Conservation (phyloP, 2,113 vertebrate genomes). For the Bungarus multicinctus region DNA sequence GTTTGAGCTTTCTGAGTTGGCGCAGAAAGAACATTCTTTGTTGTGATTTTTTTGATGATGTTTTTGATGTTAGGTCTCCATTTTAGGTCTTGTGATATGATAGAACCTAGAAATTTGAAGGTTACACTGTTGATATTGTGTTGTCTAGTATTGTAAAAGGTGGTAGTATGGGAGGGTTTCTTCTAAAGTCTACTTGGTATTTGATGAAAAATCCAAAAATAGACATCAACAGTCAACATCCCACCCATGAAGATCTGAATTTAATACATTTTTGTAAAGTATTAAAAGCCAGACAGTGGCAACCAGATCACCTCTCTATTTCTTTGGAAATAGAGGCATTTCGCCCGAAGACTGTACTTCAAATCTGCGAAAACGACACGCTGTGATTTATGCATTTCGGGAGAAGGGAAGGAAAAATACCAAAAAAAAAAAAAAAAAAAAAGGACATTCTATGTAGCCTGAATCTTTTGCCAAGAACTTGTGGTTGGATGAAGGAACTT, state of each 20-base stretch:
- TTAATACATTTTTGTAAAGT: slow-evolving; percentile 24
- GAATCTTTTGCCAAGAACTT: slow-evolving; percentile 65
- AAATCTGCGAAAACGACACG: slow-evolving; percentile 63
- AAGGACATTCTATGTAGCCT: slow-evolving; percentile 69
- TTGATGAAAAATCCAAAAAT: neutral
- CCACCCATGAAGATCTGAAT: slow-evolving; percentile 17
- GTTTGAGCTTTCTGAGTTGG: too few relatives aligned
- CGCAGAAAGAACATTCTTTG: too few relatives aligned
- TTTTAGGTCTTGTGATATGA: too few relatives aligned
- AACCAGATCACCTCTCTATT: slow-evolving; percentile 55
- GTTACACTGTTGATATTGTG: too few relatives aligned
- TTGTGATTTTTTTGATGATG: too few relatives aligned
- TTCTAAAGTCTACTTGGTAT: neutral
- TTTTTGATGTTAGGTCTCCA: too few relatives aligned
- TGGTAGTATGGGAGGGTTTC: too few relatives aligned
- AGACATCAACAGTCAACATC: slow-evolving; percentile 13
- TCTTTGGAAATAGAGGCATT: slow-evolving; percentile 56
- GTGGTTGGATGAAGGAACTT: slow-evolving; percentile 65
- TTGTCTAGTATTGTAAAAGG: too few relatives aligned
- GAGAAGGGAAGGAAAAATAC: slow-evolving; percentile 47
- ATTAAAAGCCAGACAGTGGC: slow-evolving; percentile 45
- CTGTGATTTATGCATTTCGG: slow-evolving; percentile 72
- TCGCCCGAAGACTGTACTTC: slow-evolving; percentile 56
- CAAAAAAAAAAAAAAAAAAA: slow-evolving; percentile 24
- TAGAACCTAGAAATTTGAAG: too few relatives aligned